Evolutionary conservation across 2,797 vertebrate species (phyloP).

Genomic region (Basileuterus tristriatus): DNA sequence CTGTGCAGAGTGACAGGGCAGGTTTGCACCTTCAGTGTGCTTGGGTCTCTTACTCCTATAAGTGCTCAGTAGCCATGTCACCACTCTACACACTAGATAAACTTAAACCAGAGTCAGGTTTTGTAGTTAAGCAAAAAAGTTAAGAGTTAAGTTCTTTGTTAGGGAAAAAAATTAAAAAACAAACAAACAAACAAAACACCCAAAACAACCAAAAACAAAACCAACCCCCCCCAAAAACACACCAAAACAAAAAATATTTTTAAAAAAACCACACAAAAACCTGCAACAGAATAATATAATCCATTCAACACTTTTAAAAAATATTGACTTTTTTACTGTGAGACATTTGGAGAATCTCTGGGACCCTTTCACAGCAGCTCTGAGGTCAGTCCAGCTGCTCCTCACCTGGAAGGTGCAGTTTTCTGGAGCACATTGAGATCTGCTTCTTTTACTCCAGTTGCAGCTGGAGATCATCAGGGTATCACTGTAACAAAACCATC

Average conservation of each 20-base stretch:
- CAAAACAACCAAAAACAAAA: background rate
- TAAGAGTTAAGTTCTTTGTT: background rate
- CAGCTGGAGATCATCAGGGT: background rate
- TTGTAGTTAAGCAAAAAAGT: background rate
- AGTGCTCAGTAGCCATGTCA: background rate
- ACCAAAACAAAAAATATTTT: background rate
- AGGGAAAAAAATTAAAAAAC: background rate
- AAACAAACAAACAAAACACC: background rate
- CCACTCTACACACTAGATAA: background rate
- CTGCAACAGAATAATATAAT: background rate
- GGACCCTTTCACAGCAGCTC: background rate
- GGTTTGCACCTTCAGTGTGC: background rate
- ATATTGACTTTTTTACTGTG: background rate
- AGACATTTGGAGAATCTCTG: background rate
- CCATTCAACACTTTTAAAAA: background rate
- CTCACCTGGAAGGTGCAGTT: background rate
- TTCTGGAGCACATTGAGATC: background rate
- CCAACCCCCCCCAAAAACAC: background rate
- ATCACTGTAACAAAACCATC: background rate
- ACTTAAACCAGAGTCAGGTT: background rate
- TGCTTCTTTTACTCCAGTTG: background rate
- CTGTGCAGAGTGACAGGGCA: background rate
- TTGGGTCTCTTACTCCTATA: background rate
- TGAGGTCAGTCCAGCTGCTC: background rate
- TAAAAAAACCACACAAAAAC: background rate